Evolutionary conservation across 2,888 invertebrate species (phyloP).

Genomic region (Neoitamus cyanurus): DNA sequence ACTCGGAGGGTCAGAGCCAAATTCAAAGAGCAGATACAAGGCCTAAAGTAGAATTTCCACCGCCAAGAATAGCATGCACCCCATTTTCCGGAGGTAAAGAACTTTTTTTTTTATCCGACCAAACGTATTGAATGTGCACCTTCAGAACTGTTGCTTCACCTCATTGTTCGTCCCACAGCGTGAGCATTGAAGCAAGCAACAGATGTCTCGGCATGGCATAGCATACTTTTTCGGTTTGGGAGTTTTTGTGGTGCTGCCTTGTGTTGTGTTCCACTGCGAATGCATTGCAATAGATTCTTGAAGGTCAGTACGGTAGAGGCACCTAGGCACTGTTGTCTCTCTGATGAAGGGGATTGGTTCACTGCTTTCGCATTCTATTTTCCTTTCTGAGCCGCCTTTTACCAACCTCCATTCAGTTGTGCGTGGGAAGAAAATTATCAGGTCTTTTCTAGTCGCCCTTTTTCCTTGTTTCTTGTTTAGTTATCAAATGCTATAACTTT

Average conservation of each 20-base stretch:
- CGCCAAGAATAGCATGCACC: not conserved
- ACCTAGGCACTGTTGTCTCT: not conserved
- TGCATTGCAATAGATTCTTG: not conserved
- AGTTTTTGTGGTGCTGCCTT: not conserved
- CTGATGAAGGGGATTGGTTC: not conserved
- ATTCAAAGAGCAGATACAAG: not conserved
- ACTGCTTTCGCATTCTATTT: not conserved
- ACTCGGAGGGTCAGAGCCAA: not conserved
- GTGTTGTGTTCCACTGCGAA: not conserved
- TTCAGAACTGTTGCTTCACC: slow-evolving; percentile 1
- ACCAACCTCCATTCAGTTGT: not conserved
- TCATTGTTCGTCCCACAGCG: not conserved
- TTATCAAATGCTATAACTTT: not conserved
- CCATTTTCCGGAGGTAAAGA: slow-evolving; percentile 1
- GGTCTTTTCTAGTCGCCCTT: not conserved
- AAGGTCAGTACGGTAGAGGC: not conserved
- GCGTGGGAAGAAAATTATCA: not conserved
- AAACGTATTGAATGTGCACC: not conserved
- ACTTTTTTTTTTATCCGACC: not conserved
- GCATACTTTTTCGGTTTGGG: not conserved
- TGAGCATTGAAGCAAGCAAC: not conserved
- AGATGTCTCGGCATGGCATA: not conserved
- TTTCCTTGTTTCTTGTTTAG: not conserved
- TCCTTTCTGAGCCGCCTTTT: not conserved
- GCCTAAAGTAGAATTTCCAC: not conserved